These are phyloP conservation scores for Chrysogorgia sp. DNA, from an alignment of 92 coral and sea anemone genomes.

Conservation along the genomic window DNA sequence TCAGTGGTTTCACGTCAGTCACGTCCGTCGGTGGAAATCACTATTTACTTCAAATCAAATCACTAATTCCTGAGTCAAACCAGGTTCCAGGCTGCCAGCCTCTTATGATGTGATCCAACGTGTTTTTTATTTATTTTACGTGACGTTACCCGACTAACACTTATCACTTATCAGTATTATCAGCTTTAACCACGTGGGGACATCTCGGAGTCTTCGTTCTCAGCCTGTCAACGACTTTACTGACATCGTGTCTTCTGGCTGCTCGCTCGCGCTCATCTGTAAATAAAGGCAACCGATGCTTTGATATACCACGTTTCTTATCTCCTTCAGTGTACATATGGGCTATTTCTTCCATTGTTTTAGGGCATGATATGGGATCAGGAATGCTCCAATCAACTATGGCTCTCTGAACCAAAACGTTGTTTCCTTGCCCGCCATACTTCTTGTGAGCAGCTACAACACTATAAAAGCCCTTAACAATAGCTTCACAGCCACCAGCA, in stretches of 20 bases:
- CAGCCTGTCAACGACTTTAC: slow-evolving; percentile 28
- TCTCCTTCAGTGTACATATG: slow-evolving; percentile 19
- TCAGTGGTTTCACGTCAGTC: background rate
- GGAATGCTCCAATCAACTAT: slow-evolving; percentile 36
- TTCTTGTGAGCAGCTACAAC: slow-evolving; percentile 33
- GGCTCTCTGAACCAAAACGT: slow-evolving; percentile 30
- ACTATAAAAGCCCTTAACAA: slow-evolving; percentile 39
- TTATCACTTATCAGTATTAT: background rate
- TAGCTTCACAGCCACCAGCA: slow-evolving; percentile 41
- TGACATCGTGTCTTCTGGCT: slow-evolving; percentile 7
- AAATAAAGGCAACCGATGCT: slow-evolving; percentile 24
- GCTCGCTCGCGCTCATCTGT: slow-evolving; percentile 13
- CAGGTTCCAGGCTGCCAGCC: too few relatives aligned
- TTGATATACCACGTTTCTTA: background rate
- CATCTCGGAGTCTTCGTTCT: slow-evolving; percentile 10
- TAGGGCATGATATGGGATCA: slow-evolving; percentile 17
- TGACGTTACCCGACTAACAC: too few relatives aligned
- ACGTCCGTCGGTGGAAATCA: background rate
- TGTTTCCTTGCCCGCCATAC: slow-evolving; percentile 32
- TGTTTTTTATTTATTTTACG: too few relatives aligned
- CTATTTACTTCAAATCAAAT: background rate
- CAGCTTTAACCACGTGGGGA: background rate
- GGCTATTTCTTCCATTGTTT: slow-evolving; percentile 25
- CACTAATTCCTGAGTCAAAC: too few relatives aligned
- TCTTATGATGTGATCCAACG: too few relatives aligned